Base-by-base conservation (phyloP, 2,113 vertebrate species). In the Corythornis vintsioides region DNA sequence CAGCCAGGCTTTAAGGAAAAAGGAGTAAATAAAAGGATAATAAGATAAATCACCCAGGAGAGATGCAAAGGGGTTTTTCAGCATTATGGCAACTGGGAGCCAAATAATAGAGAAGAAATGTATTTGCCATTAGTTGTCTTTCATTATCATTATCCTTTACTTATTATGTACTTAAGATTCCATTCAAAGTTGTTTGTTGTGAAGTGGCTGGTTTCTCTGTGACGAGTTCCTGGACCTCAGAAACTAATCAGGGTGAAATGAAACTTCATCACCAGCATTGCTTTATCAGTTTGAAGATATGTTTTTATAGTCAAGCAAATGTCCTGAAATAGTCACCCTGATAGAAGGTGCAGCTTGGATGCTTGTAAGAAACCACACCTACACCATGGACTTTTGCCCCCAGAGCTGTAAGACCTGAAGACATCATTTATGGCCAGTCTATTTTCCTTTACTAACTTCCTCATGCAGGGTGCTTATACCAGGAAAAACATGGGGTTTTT, bases 241-340 rank as follows among this genome's bases (percentile, higher is more conserved):
- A 87, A 84, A 48, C 45, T 45, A 84, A 40, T 31, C 9, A 33
- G 3, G 7, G 18, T 15, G 38, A 42, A 80, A 31, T 18, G 45
- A 11, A 35, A 28, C 31, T 67, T 86, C 1, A 1, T 48, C 53
- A 21, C 6, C 12, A 48, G 31, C 65, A 53, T 75, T 40, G 22
- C 22, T 55, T 38, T 0, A 0, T 82, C 53, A 40, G 19, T 12
- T 81, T 61, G 35, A n/a, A 59, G 70, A 71, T 25, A 89, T 0
- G 8, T 31, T 56, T 64, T 69, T 76, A 15, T 69, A 88, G 25
- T 70, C 35, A 73, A 29, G 63, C 53, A 83, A 75, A 85, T n/a
- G 50, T 50, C 48, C 70, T 48, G 71, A 93, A 92, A 45, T 61
- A 79, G 43, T 65, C 63, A 72, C 22, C 6, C 18, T n/a, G 33